phyloP scores from a whole-genome alignment of 2,888 invertebrate species.

The Polyommatus iphigenia region DNA sequence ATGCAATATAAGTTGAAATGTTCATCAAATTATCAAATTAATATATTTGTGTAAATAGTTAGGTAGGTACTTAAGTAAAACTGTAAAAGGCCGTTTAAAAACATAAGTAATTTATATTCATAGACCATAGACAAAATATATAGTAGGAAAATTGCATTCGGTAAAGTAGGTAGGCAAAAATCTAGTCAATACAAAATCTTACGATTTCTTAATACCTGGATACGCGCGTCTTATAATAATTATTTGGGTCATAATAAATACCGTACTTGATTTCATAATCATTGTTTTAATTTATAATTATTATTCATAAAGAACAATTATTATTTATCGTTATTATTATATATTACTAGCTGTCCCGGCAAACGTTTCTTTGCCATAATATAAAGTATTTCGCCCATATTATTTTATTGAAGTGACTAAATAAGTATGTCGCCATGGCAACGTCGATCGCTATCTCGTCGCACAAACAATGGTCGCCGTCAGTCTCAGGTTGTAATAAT shows the following conservation, averaged over 20 bases:
- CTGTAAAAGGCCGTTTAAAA: not conserved
- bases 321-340: no score
- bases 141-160: not conserved
- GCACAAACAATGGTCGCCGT: no score
- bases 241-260: not conserved
- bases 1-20: no score
- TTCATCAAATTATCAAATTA: not conserved
- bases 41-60: not conserved
- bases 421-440: no score
- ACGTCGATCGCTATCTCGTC: no score
- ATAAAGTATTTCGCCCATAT: no score
- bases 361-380: no score
- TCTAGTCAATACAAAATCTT: not conserved
- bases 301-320: no score
- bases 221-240: not conserved
- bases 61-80: slow-evolving; percentile 10
- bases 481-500: no score
- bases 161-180: not conserved
- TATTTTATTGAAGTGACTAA: no score
- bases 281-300: no score
- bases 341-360: no score
- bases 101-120: not conserved
- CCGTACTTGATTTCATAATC: not conserved
- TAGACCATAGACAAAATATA: not conserved
- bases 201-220: not conserved